phyloP scores from a whole-genome alignment of 2,888 invertebrate genomes.

The Cepaea hortensis region DNA sequence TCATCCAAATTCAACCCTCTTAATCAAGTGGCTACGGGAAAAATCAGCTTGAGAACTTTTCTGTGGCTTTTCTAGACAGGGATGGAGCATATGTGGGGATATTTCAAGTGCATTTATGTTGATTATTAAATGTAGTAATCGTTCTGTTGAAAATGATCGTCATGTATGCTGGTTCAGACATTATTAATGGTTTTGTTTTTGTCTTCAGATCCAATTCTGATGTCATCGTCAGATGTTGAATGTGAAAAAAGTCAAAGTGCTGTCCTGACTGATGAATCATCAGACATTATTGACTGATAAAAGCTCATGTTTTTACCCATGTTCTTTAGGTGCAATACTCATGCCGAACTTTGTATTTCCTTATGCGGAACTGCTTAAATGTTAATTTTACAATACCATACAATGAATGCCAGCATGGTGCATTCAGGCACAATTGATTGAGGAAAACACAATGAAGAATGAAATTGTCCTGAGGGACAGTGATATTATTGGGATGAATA shows the following conservation, averaged over 20 bases:
- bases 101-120: too few relatives aligned
- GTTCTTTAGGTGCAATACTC: slow-evolving; percentile 10
- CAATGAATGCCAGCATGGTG: not conserved
- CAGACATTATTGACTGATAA: slow-evolving; percentile 74
- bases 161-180: not conserved
- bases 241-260: slow-evolving; percentile 61
- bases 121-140: too few relatives aligned
- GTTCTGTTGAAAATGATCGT: too few relatives aligned
- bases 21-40: too few relatives aligned
- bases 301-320: not conserved
- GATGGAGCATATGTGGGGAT: too few relatives aligned
- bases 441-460: too few relatives aligned
- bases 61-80: too few relatives aligned
- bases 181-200: not conserved
- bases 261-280: slow-evolving; percentile 73
- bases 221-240: slow-evolving; percentile 69
- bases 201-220: slow-evolving; percentile 69
- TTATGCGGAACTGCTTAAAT: not conserved
- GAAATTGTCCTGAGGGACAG: too few relatives aligned
- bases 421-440: too few relatives aligned
- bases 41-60: too few relatives aligned
- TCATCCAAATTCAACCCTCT: too few relatives aligned
- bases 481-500: too few relatives aligned
- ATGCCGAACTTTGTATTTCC: not conserved
- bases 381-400: not conserved